Conservation (phyloP, 2,888 invertebrate genomes). For the Atrina japonica region DNA sequence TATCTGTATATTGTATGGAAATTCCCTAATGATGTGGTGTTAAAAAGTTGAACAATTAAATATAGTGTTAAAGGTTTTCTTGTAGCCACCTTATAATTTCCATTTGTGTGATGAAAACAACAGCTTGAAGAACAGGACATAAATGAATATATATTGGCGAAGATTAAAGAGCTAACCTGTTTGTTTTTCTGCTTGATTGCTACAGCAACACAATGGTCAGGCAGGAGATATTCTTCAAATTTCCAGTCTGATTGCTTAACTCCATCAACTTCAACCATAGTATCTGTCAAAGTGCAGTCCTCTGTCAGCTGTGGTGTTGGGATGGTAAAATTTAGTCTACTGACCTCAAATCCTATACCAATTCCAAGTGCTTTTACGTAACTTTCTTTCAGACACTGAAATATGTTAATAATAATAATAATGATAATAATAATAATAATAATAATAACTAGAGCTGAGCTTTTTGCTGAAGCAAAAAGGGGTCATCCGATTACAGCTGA, state of each 20-base stretch:
- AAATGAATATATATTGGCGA: too few species aligned
- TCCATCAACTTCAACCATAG: slow-evolving; percentile 85
- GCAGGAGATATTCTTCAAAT: slow-evolving; percentile 92
- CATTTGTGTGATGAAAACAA: background rate
- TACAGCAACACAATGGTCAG: slow-evolving; percentile 90
- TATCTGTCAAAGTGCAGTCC: slow-evolving; percentile 82
- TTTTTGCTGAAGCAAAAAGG: too few species aligned
- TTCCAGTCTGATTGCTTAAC: slow-evolving; percentile 85
- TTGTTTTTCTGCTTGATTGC: slow-evolving; percentile 42
- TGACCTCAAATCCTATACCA: slow-evolving; percentile 90
- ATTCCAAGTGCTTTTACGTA: slow-evolving; percentile 95
- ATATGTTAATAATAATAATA: background rate
- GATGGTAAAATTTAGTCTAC: slow-evolving; percentile 88
- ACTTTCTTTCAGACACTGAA: slow-evolving; percentile 93
- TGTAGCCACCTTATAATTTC: background rate
- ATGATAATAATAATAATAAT: too few species aligned
- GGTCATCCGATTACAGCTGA: too few species aligned
- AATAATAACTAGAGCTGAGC: too few species aligned
- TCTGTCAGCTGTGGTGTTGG: slow-evolving; percentile 39
- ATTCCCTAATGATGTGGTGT: too few species aligned
- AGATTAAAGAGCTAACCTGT: too few species aligned
- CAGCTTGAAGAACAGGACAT: background rate
- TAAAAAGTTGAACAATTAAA: background rate
- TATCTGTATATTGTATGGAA: too few species aligned
- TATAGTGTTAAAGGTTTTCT: background rate